Conservation (phyloP, 2,113 vertebrate genomes). For the Pyrgilauda ruficollis region DNA sequence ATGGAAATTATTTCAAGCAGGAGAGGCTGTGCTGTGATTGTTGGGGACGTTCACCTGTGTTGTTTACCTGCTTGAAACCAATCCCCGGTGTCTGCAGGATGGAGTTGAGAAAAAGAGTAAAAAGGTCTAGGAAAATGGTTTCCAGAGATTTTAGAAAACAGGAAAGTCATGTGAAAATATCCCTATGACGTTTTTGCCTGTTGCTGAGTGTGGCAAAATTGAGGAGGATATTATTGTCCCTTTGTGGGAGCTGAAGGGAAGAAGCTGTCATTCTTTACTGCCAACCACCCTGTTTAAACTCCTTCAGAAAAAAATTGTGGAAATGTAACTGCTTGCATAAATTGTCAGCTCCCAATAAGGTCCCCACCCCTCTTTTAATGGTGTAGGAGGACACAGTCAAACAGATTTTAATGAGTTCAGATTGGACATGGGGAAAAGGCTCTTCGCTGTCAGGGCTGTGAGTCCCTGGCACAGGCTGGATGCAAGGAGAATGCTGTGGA, state of each 20-base stretch:
- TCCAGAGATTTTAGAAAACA: not conserved
- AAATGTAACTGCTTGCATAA: not conserved
- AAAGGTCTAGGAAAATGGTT: not conserved
- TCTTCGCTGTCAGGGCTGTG: not conserved
- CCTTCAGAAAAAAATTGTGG: not conserved
- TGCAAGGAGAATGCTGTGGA: not conserved
- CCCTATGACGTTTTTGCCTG: not conserved
- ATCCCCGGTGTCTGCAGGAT: not conserved
- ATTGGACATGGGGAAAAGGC: not conserved
- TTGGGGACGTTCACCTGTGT: not conserved
- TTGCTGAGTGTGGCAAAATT: not conserved
- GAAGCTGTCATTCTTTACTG: not conserved
- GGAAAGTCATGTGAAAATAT: not conserved
- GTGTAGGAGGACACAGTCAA: not conserved
- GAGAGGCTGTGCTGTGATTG: not conserved
- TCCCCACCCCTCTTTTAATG: not conserved
- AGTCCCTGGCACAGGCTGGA: not conserved
- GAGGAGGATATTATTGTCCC: not conserved
- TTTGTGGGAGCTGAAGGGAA: not conserved
- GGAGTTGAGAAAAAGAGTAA: not conserved
- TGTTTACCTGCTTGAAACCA: not conserved
- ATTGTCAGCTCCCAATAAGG: not conserved
- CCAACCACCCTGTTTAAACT: not conserved
- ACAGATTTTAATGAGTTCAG: not conserved
- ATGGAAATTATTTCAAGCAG: not conserved